phyloP scores from a whole-genome alignment of 2,797 vertebrate species.

The Otolemur crassicaudatus region DNA sequence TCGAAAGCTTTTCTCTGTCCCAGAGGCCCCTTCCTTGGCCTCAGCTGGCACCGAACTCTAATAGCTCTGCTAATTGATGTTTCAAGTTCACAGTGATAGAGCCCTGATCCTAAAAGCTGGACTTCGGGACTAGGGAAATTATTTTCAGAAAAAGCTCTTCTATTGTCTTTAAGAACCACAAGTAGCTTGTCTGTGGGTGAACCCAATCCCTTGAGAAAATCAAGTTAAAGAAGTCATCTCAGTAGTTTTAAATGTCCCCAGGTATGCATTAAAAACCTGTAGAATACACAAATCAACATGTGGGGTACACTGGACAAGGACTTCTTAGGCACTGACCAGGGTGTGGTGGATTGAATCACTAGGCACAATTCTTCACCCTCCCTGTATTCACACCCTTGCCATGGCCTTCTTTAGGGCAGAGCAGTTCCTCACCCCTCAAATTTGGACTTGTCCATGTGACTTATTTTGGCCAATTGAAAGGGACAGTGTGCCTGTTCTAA shows the following conservation, averaged over 20 bases:
- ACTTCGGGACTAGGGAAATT: background rate
- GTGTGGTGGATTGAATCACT: background rate
- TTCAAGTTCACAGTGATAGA: background rate
- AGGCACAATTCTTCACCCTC: background rate
- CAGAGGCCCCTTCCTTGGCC: background rate
- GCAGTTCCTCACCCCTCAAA: background rate
- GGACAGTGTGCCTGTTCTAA: background rate
- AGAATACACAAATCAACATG: background rate
- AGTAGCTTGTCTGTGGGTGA: background rate
- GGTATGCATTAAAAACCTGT: background rate
- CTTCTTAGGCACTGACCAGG: background rate
- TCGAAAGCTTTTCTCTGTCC: background rate
- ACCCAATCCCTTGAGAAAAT: background rate
- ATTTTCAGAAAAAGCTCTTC: background rate
- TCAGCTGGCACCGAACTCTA: background rate
- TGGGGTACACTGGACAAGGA: accelerated
- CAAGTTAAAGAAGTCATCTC: background rate
- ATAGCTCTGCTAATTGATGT: constrained; percentile 11
- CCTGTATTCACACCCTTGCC: background rate
- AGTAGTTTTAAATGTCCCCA: background rate
- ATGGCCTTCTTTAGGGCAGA: background rate
- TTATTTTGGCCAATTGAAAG: background rate
- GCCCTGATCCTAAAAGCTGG: background rate
- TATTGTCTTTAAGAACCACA: background rate
- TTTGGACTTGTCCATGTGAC: background rate